Evolutionary conservation across 2,797 vertebrate species (phyloP).

Genomic region (Moxostoma hubbsi): DNA sequence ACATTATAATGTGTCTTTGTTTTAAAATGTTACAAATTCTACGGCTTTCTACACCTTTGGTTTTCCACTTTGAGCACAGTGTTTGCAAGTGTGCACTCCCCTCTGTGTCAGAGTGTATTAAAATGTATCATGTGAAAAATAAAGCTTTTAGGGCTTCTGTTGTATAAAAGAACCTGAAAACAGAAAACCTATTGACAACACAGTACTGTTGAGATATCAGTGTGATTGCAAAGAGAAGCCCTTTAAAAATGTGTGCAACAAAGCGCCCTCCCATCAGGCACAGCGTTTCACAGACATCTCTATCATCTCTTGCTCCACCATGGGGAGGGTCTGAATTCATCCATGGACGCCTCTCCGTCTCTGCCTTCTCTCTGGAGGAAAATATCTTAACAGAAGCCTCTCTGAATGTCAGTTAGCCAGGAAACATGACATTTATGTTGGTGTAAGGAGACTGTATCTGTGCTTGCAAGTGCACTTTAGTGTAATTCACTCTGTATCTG

Average conservation of each 20-base stretch:
- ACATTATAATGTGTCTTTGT: too few species aligned
- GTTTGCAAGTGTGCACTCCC: neutral
- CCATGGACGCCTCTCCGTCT: slow-evolving; percentile 4
- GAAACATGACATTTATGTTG: slow-evolving; percentile 44
- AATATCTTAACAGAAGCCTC: slow-evolving; percentile 35
- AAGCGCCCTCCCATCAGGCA: slow-evolving; percentile 39
- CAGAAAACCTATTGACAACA: neutral
- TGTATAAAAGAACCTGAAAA: slow-evolving; percentile 22
- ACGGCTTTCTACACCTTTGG: too few species aligned
- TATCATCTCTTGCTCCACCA: slow-evolving; percentile 42
- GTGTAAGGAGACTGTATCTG: slow-evolving; percentile 41
- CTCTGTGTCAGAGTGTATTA: neutral
- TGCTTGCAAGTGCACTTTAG: slow-evolving; percentile 17
- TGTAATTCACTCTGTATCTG: neutral
- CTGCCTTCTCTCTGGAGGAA: slow-evolving; percentile 2
- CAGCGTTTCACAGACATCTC: slow-evolving; percentile 32
- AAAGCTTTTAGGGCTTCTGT: slow-evolving; percentile 3
- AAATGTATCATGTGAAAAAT: slow-evolving; percentile 24
- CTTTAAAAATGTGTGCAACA: slow-evolving; percentile 18
- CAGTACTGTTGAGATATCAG: slow-evolving; percentile 30
- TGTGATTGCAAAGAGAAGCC: slow-evolving; percentile 25
- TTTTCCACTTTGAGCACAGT: neutral
- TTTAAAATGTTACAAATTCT: neutral
- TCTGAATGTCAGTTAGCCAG: slow-evolving; percentile 31
- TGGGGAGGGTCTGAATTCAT: slow-evolving; percentile 17